Conservation (phyloP, 2,888 invertebrate genomes). For the Axea sp. region DNA sequence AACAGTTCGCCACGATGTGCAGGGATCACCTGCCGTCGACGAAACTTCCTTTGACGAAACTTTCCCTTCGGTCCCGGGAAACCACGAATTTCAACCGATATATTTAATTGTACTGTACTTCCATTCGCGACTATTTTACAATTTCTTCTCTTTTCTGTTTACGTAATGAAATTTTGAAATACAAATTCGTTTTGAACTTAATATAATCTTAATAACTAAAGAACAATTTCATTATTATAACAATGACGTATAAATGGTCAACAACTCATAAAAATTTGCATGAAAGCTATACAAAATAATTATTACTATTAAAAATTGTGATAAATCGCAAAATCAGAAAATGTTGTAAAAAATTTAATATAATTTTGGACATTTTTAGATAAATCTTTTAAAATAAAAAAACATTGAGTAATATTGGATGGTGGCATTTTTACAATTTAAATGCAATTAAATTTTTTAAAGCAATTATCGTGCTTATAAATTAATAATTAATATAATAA, state of each 20-base stretch:
- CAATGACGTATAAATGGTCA: constrained; percentile 38
- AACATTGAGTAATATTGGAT: too few species aligned
- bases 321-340: not conserved
- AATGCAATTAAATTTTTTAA: too few species aligned
- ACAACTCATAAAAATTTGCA: constrained; percentile 47
- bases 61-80: not conserved
- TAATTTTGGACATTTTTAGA: not conserved
- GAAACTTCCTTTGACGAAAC: too few species aligned
- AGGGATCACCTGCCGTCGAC: constrained; percentile 50
- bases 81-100: constrained; percentile 16
- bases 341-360: not conserved
- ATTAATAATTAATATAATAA: too few species aligned
- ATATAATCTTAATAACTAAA: constrained; percentile 38
- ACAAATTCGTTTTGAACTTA: not conserved
- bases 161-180: not conserved
- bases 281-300: constrained; percentile 20
- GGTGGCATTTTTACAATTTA: too few species aligned
- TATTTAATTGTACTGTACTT: constrained; percentile 8
- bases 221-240: constrained; percentile 27
- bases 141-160: not conserved
- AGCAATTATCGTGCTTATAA: too few species aligned
- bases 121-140: not conserved
- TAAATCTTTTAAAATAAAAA: too few species aligned
- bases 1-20: constrained; percentile 29
- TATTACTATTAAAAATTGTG: constrained; percentile 1